Evolutionary conservation across 2,797 vertebrate species (phyloP).

Genomic region (Malurus splendens): DNA sequence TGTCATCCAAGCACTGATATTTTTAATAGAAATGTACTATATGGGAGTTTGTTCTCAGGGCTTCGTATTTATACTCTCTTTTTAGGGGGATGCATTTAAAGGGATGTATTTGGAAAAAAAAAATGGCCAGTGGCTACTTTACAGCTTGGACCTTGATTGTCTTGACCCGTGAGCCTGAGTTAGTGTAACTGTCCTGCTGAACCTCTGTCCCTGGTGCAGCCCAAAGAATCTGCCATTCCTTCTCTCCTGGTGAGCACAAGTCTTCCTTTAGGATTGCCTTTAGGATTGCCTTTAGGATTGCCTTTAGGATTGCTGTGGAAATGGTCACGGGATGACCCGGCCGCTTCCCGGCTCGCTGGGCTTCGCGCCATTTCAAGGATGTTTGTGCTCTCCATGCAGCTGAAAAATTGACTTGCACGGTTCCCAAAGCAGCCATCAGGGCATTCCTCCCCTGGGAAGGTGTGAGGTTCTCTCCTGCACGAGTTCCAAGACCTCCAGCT

Average conservation of each 20-base stretch:
- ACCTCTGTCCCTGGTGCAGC: neutral
- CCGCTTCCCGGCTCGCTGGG: accelerated
- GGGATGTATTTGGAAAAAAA: neutral
- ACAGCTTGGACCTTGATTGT: neutral
- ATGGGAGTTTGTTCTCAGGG: slow-evolving; percentile 60
- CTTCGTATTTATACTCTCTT: slow-evolving; percentile 15
- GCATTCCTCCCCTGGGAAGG: neutral
- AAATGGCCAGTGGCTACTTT: neutral
- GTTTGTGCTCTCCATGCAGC: neutral
- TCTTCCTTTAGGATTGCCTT: neutral
- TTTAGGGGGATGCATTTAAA: neutral
- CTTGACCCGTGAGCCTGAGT: neutral
- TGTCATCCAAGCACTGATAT: slow-evolving; percentile 29
- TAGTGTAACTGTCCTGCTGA: neutral
- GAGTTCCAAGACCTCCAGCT: neutral
- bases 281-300: neutral
- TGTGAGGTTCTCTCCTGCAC: neutral
- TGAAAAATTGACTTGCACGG: neutral
- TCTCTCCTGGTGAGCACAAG: neutral
- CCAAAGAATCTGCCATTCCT: neutral
- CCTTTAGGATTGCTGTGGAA: neutral
- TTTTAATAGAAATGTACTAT: neutral
- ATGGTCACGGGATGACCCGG: neutral
- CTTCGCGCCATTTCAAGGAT: neutral
- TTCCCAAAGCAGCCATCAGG: neutral